Conservation (phyloP, 2,113 vertebrate species). For the Tachysurus vachellii region DNA sequence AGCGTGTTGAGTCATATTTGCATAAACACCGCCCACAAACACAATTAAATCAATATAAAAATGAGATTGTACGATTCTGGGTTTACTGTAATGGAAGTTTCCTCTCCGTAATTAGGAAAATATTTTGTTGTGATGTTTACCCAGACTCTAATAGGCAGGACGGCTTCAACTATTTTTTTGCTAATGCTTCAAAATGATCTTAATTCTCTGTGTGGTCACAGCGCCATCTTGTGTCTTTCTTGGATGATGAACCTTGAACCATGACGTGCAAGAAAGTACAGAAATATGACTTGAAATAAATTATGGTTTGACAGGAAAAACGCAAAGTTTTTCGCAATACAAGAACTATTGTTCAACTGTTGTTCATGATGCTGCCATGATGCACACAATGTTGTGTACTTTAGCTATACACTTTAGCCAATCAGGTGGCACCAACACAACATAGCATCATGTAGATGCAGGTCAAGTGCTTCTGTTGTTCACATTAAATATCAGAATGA, state of each 20-base stretch:
- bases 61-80: background rate
- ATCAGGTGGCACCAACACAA: background rate
- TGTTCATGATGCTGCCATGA: background rate
- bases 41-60: background rate
- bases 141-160: background rate
- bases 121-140: background rate
- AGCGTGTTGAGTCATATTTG: background rate
- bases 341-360: background rate
- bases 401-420: background rate
- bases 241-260: too few species aligned
- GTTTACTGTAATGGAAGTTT: background rate
- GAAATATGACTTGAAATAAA: background rate
- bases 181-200: background rate
- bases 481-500: background rate
- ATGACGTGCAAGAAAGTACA: background rate
- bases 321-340: background rate
- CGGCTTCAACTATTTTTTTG: background rate
- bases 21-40: background rate
- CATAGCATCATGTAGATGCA: background rate
- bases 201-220: background rate
- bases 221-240: constrained; percentile 35
- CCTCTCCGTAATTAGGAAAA: background rate
- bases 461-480: background rate
- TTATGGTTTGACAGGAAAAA: background rate
- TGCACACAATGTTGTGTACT: background rate